Percentiles rank a stretch among this genome's conserved stretches.
phyloP scores from a whole-genome alignment of 2,113 vertebrate species.

The Hemicordylus capensis region DNA sequence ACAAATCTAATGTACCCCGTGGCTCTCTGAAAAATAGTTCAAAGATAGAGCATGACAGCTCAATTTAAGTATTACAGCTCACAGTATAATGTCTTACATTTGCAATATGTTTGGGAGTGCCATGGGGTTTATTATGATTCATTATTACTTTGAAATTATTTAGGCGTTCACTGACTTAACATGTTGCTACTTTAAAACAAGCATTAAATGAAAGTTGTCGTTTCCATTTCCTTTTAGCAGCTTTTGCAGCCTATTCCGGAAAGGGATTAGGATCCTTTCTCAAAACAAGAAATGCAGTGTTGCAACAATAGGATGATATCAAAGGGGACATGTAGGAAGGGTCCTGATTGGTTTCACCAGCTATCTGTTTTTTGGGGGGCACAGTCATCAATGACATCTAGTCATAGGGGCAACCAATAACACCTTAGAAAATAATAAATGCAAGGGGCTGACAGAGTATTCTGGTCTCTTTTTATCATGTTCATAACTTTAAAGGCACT shows the following conservation, averaged over 20 bases:
- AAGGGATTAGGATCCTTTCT: no score
- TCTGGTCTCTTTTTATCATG: no score
- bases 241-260: no score
- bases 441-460: no score
- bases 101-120: not conserved
- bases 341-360: no score
- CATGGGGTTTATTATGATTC: slow-evolving; percentile 5
- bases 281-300: not conserved
- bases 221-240: not conserved
- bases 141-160: not conserved
- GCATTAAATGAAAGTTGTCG: not conserved
- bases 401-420: no score
- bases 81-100: not conserved
- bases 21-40: not conserved
- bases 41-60: not conserved
- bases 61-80: not conserved
- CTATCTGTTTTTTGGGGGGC: no score
- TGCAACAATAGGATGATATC: no score
- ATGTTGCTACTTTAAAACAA: not conserved
- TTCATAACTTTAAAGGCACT: no score
- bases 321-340: no score
- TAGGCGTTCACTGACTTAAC: not conserved
- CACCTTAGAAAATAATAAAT: no score
- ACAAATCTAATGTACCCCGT: not conserved
- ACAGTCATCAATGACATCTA: no score